Conservation (phyloP, 2,113 vertebrate genomes). For the Cathartes aura region DNA sequence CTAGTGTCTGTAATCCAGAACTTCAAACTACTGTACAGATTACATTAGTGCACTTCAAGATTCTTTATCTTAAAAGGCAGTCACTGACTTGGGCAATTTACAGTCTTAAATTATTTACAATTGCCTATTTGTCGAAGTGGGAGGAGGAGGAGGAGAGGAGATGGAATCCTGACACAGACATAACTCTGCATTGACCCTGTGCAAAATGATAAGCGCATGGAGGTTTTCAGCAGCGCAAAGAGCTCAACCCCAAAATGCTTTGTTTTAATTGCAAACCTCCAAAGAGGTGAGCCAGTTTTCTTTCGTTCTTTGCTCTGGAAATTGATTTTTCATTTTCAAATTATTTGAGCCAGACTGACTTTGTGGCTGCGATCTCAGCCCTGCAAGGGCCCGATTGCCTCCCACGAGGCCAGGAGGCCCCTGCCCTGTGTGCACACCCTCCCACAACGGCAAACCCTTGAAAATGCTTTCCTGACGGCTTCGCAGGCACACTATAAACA, state of each 20-base stretch:
- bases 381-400: neutral
- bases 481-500: neutral
- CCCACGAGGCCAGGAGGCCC: accelerated
- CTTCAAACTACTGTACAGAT: neutral
- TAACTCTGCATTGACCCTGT: neutral
- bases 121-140: neutral
- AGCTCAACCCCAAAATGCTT: neutral
- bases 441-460: neutral
- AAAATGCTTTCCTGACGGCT: neutral
- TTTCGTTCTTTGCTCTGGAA: neutral
- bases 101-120: constrained; percentile 10
- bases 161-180: neutral
- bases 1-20: neutral
- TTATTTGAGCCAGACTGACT: constrained; percentile 1
- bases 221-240: neutral
- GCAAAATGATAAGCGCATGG: accelerated
- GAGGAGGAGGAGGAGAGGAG: neutral
- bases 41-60: neutral
- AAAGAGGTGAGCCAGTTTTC: neutral
- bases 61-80: neutral
- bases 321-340: neutral
- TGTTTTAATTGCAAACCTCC: neutral
- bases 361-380: neutral
- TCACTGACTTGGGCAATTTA: neutral
- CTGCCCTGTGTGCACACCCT: neutral